Evolutionary conservation across 2,113 vertebrate species (phyloP), one percentile per base, ranked within the genome.

Genomic region (Pipa parva): DNA sequence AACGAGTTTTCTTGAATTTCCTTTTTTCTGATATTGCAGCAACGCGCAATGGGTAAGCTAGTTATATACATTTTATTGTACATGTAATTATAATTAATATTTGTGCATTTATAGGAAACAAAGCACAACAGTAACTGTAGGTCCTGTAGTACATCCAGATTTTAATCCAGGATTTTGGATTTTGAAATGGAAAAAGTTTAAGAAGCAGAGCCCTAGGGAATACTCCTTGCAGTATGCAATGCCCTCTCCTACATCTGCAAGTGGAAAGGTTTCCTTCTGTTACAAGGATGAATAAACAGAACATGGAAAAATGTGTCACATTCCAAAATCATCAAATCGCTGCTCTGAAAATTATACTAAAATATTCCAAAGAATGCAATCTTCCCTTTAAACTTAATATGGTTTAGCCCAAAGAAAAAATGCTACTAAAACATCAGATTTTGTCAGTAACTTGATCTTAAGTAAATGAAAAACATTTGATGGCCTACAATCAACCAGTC

Each of bases 241-340:
- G 33, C 50, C 46, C 25, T 27, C 6, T 70, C 46, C 29, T 2
- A 33, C 7, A 57, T 37, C 9, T 64, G 51, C 9, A 70, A 48
- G 4, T 11, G 3, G 63, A 13, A 72, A 3, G 0, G 66, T 39
- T 36, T 54, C 50, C 63, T 71, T 62, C 24, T 0, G 63, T 59
- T 52, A 63, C 33, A 69, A 59, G 63, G 8, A 72, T 37, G 63
- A 20, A 66, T 0, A 27, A 74, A 66, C 21, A 70, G 75, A 74
- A 52, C 2, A 52, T 3, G 6, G 33, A 55, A 73, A n/a, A 73
- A 61, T 5, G 42, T 61, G 62, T 66, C 63, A 59, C 57, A 63
- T 71, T 59, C 61, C 69, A 63, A 59, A 59, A 64, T 64, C 60
- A 68, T 68, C 66, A 70, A 70, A 61, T 52, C 33, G n/a, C 54